Conservation (phyloP, 1,140 invertebrate genomes). For the Psix sp. region DNA sequence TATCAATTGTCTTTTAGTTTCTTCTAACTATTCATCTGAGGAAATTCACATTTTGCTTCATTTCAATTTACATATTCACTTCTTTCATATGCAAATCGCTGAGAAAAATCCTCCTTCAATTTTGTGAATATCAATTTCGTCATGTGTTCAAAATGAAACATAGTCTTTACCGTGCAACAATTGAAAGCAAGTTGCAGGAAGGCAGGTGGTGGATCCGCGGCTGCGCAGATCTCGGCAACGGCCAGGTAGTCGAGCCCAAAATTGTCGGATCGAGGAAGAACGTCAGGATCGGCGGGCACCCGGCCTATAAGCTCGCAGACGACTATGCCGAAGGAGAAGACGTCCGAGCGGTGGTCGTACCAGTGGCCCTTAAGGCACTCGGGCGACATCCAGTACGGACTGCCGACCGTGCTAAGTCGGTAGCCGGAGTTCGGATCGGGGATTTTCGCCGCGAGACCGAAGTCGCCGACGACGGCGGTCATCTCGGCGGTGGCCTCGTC, state of each 20-base stretch:
- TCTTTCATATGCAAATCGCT: too few species aligned
- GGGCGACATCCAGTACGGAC: slow-evolving; percentile 98
- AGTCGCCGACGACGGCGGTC: slow-evolving; percentile 94
- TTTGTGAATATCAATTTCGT: too few species aligned
- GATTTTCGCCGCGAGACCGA: slow-evolving; percentile 94
- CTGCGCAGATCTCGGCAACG: slow-evolving; percentile 90
- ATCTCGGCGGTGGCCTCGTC: slow-evolving; percentile 81
- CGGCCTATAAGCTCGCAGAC: slow-evolving; percentile 96
- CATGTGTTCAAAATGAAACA: too few species aligned
- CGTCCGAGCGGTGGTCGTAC: slow-evolving; percentile 93
- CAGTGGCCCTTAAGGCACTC: slow-evolving; percentile 94
- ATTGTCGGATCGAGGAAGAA: slow-evolving; percentile 93
- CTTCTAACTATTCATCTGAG: too few species aligned
- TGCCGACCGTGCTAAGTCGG: slow-evolving; percentile 91
- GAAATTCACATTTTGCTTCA: too few species aligned
- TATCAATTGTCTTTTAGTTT: neutral
- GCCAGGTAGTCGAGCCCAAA: slow-evolving; percentile 97
- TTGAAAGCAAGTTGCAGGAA: slow-evolving; percentile 93
- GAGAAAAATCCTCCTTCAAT: too few species aligned
- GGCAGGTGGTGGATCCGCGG: slow-evolving; percentile 88
- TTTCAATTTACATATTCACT: neutral
- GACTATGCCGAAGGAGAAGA: slow-evolving; percentile 97
- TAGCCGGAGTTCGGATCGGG: slow-evolving; percentile 87
- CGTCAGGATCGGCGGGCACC: slow-evolving; percentile 96
- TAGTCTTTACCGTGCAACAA: slow-evolving; percentile 91